These are phyloP conservation scores for Toxotes jaculatrix DNA, from an alignment of 2,113 vertebrate genomes.

Conservation along the genomic window DNA sequence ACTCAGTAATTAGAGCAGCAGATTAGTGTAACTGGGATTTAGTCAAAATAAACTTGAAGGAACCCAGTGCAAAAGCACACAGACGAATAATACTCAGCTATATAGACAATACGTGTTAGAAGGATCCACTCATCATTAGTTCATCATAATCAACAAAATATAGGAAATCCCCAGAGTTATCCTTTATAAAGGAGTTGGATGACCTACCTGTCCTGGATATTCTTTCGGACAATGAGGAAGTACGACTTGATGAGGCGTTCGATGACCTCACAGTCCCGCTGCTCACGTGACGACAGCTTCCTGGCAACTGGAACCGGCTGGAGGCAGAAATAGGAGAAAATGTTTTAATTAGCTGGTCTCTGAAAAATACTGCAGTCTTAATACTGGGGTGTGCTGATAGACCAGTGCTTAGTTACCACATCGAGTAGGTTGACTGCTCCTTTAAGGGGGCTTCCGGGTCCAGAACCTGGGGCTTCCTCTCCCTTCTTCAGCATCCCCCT, in stretches of 20 bases:
- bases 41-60: not conserved
- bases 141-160: not conserved
- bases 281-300: constrained; percentile 96
- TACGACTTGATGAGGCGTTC: constrained; percentile 99
- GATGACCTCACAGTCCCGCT: constrained; percentile 99
- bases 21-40: not conserved
- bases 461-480: constrained; percentile 88
- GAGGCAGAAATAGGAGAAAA: not conserved
- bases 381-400: not conserved
- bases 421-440: constrained; percentile 95
- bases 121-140: no score
- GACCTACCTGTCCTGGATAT: constrained; percentile 96
- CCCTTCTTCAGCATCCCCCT: constrained; percentile 97
- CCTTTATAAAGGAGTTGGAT: not conserved
- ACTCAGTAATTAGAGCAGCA: not conserved
- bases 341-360: not conserved
- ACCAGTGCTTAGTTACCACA: constrained; percentile 85
- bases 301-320: constrained; percentile 97
- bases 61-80: not conserved
- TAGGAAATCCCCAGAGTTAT: not conserved
- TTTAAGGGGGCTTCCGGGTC: constrained; percentile 93
- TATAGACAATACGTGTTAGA: no score
- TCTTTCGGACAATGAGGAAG: constrained; percentile 98
- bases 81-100: not conserved
- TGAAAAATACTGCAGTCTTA: no score